Evolutionary conservation across 2,888 invertebrate genomes (phyloP).

Genomic region (Scotopteryx bipunctaria): DNA sequence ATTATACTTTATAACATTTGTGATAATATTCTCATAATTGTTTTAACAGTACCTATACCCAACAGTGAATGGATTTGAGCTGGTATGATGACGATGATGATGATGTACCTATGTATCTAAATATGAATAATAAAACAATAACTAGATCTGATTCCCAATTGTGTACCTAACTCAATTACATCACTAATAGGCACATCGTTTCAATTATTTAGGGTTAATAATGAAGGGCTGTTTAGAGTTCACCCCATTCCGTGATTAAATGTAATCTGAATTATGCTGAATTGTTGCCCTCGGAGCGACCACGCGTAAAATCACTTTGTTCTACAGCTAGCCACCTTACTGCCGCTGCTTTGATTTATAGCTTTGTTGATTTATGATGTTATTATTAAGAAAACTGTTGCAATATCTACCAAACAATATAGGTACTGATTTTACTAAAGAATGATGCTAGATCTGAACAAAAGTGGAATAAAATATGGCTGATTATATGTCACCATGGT

Average conservation of each 20-base stretch:
- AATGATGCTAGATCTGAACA: too few species aligned
- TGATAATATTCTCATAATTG: too few species aligned
- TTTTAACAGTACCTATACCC: too few species aligned
- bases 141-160: constrained; percentile 16
- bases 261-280: constrained; percentile 70
- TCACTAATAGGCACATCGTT: constrained; percentile 61
- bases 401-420: too few species aligned
- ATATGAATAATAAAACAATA: not conserved
- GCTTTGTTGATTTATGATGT: constrained; percentile 23
- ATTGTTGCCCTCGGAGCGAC: constrained; percentile 62
- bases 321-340: constrained; percentile 69
- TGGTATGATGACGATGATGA: too few species aligned
- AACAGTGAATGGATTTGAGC: too few species aligned
- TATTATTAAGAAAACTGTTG: constrained; percentile 1
- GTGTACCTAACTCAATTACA: constrained; percentile 44
- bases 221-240: constrained; percentile 68
- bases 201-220: constrained; percentile 69
- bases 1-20: too few species aligned
- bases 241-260: constrained; percentile 65
- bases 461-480: too few species aligned
- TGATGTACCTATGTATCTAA: too few species aligned
- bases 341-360: constrained; percentile 45
- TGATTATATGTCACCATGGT: too few species aligned
- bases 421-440: too few species aligned
- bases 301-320: constrained; percentile 82